Conservation (phyloP, 2,113 vertebrate species). For the Mesembrinibis cayennensis region DNA sequence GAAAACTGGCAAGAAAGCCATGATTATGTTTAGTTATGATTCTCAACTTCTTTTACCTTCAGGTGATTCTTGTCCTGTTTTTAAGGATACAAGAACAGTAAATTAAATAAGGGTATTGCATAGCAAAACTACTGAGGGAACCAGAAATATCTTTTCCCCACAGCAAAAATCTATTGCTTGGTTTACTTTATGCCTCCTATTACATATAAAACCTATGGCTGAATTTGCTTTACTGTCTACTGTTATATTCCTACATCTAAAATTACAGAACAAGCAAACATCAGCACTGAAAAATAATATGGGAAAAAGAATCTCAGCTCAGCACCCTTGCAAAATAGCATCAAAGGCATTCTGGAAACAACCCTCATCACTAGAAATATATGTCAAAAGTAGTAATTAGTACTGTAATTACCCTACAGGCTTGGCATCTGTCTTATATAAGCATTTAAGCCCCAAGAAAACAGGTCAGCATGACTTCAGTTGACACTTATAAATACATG, state of each 20-base stretch:
- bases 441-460: constrained; percentile 18
- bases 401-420: constrained; percentile 26
- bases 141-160: background rate
- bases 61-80: background rate
- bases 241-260: background rate
- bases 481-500: background rate
- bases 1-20: background rate
- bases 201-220: constrained; percentile 1
- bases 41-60: background rate
- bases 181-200: background rate
- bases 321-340: background rate
- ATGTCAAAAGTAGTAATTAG: constrained; percentile 38
- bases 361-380: background rate
- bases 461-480: background rate
- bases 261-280: background rate
- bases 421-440: constrained; percentile 1
- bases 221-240: background rate
- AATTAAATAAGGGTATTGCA: constrained; percentile 11
- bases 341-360: constrained; percentile 20
- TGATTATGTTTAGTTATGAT: background rate
- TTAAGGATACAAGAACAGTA: constrained; percentile 5
- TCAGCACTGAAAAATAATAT: background rate
- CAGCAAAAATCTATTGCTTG: constrained; percentile 15
- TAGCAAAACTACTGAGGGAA: constrained; percentile 7
- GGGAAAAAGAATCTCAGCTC: background rate